Conservation (phyloP, 2,113 vertebrate genomes). For the Siphamia tubifer region DNA sequence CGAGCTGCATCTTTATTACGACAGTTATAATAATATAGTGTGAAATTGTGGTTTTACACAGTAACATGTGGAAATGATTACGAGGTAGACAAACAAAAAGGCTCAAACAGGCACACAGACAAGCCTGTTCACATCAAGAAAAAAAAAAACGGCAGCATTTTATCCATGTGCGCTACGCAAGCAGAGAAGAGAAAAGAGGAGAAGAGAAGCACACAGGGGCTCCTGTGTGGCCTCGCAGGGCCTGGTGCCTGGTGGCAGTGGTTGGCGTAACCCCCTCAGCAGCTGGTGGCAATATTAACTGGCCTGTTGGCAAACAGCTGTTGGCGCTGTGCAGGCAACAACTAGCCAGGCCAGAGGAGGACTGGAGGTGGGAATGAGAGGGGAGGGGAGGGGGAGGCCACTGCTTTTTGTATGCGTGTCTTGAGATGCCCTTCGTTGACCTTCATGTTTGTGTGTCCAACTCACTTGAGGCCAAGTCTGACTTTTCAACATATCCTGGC, state of each 20-base stretch:
- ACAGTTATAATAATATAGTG: background rate
- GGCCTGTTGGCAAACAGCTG: slow-evolving; percentile 54
- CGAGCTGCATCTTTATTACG: background rate
- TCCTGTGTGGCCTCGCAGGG: slow-evolving; percentile 57
- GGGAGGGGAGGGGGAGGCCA: too few species aligned
- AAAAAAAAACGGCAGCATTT: too few species aligned
- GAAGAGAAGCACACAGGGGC: slow-evolving; percentile 21
- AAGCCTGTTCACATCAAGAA: too few species aligned
- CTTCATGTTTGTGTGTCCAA: background rate
- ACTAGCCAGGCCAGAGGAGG: slow-evolving; percentile 35
- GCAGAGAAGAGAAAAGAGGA: background rate
- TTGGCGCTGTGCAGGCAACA: slow-evolving; percentile 21
- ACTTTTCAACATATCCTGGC: background rate
- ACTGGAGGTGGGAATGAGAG: too few species aligned
- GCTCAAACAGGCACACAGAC: too few species aligned
- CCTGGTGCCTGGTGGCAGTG: slow-evolving; percentile 55
- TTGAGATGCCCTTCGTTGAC: slow-evolving; percentile 48
- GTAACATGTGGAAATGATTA: background rate
- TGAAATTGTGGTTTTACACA: background rate
- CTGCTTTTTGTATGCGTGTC: slow-evolving; percentile 35
- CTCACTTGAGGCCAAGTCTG: slow-evolving; percentile 35
- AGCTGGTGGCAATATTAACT: slow-evolving; percentile 74
- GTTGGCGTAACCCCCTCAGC: slow-evolving; percentile 51
- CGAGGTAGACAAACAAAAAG: background rate
- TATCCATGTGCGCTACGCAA: too few species aligned